These are phyloP conservation scores for Hemiprocne comata DNA, from an alignment of 2,113 vertebrate genomes.

Conservation along the genomic window DNA sequence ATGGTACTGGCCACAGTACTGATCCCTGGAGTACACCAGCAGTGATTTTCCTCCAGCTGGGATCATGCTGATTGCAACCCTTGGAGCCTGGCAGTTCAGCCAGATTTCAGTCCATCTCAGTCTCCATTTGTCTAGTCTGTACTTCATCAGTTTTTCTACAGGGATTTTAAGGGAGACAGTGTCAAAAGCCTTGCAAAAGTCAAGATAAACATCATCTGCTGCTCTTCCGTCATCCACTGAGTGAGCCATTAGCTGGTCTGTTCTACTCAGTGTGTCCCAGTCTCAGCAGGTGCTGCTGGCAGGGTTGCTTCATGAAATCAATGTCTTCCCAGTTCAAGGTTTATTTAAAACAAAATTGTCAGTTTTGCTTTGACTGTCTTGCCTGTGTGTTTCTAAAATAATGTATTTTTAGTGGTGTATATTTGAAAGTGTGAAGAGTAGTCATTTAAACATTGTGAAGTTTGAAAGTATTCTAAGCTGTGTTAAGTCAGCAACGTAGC, in stretches of 20 bases:
- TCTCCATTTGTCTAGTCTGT: background rate
- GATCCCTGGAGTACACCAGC: background rate
- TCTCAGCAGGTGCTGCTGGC: background rate
- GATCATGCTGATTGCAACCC: background rate
- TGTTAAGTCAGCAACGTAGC: background rate
- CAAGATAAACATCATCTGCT: constrained; percentile 26
- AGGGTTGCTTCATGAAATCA: background rate
- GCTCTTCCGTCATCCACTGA: background rate
- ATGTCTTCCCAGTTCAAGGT: background rate
- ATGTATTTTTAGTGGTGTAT: background rate
- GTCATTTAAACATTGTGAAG: background rate
- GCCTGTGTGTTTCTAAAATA: background rate
- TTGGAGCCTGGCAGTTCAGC: background rate
- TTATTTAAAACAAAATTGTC: background rate
- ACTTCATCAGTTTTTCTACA: background rate
- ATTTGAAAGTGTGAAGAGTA: background rate
- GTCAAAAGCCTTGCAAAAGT: constrained; percentile 2
- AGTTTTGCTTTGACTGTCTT: background rate
- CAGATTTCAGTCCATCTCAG: background rate
- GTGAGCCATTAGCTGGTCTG: background rate
- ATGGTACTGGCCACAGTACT: background rate
- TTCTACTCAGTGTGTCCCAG: background rate
- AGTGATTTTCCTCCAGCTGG: background rate
- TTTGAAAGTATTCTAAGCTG: background rate
- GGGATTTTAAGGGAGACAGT: background rate